Conservation (phyloP, 2,113 vertebrate genomes). For the Sprattus sprattus region DNA sequence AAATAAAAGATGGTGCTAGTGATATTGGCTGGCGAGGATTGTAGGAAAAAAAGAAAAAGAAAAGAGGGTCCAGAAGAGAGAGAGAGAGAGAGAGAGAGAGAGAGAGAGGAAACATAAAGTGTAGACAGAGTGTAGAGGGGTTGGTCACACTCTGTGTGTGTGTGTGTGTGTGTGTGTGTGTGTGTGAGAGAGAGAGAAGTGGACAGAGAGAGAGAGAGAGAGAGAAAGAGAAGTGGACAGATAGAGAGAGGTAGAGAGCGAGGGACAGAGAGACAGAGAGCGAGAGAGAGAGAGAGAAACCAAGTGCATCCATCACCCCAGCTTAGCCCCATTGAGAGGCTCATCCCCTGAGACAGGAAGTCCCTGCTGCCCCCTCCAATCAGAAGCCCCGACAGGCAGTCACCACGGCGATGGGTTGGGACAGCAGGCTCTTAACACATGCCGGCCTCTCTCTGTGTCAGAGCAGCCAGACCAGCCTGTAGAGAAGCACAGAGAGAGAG, state of each 20-base stretch:
- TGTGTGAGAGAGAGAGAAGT: too few species aligned
- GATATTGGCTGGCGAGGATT: too few species aligned
- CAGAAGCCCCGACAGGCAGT: constrained; percentile 36
- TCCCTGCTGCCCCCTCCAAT: constrained; percentile 37
- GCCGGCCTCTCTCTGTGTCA: neutral
- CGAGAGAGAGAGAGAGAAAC: constrained; percentile 19
- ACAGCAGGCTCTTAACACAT: constrained; percentile 13
- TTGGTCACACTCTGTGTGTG: too few species aligned
- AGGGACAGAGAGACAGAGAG: constrained; percentile 24
- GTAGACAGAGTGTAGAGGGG: neutral
- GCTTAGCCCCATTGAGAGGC: constrained; percentile 23
- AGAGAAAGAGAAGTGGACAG: neutral
- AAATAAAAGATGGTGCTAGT: too few species aligned
- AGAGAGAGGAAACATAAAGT: neutral
- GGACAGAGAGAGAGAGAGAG: neutral
- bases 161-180: too few species aligned
- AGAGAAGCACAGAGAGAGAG: constrained; percentile 13
- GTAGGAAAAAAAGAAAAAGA: constrained; percentile 50
- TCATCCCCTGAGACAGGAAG: constrained; percentile 43
- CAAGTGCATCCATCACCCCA: constrained; percentile 27
- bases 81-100: constrained; percentile 40
- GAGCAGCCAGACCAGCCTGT: neutral
- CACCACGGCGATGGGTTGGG: neutral
- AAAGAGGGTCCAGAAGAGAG: constrained; percentile 46
- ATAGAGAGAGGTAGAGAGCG: constrained; percentile 29